Evolutionary conservation across 2,888 invertebrate species (phyloP).

Genomic region (Operophtera brumata): DNA sequence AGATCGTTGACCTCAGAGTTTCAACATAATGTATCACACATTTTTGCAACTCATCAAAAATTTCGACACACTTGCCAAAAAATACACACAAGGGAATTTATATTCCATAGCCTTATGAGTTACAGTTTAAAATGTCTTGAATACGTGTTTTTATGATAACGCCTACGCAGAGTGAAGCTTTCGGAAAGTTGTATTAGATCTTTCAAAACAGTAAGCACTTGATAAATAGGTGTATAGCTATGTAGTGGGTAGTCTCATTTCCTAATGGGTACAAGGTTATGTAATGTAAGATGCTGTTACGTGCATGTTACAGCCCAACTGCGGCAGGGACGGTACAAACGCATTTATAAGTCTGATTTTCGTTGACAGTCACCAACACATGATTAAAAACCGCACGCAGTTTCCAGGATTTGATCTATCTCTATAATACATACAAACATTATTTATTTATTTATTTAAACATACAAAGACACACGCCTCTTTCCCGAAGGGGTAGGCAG

Average conservation of each 20-base stretch:
- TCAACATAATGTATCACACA: background rate
- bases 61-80: slow-evolving; percentile 9
- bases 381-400: no score
- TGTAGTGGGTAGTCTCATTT: background rate
- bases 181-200: slow-evolving; percentile 1
- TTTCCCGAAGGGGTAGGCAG: no score
- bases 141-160: background rate
- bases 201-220: slow-evolving; percentile 4
- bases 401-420: no score
- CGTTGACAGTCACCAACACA: no score
- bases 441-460: no score
- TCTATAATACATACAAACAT: no score
- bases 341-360: no score
- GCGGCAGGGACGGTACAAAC: no score
- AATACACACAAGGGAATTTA: background rate
- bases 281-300: background rate
- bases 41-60: slow-evolving; percentile 5
- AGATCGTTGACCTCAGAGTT: slow-evolving; percentile 1
- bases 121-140: background rate
- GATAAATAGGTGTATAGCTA: background rate
- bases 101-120: background rate
- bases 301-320: no score
- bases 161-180: slow-evolving; percentile 2
- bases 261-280: background rate
- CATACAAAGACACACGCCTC: no score